A percentile compares a stretch with the other conserved stretches of the same genome.
Conservation (phyloP, 1,140 invertebrate species). For the Eriosoma lanigerum region DNA sequence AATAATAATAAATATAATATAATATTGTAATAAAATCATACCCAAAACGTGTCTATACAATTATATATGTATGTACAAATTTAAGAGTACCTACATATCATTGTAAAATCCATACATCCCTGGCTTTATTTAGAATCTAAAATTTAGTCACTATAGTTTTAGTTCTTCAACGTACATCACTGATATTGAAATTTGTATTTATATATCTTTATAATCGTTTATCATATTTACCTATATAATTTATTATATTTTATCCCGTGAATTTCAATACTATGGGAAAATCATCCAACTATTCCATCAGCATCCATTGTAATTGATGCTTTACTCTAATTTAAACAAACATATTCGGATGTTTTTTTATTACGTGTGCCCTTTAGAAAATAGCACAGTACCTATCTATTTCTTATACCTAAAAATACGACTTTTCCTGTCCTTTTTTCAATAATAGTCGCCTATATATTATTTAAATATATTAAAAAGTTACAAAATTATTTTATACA, state of each 20-base stretch:
- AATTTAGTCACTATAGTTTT: no score
- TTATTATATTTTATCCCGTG: conserved; percentile 53
- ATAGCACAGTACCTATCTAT: conserved; percentile 58
- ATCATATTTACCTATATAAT: neutral
- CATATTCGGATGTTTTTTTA: neutral
- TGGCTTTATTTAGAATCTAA: no score
- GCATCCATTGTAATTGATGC: conserved; percentile 55
- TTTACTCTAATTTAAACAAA: conserved; percentile 54
- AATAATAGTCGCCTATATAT: conserved; percentile 54
- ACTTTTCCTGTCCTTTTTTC: conserved; percentile 56
- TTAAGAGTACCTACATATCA: no score
- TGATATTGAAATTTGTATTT: no score
- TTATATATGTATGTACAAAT: no score
- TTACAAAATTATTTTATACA: neutral
- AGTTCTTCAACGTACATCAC: no score
- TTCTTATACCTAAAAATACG: conserved; percentile 57
- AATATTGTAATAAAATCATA: neutral
- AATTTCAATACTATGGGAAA: conserved; percentile 54
- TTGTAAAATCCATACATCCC: no score
- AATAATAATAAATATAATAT: no score
- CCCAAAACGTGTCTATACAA: no score
- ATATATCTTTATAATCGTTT: no score
- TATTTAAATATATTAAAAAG: no score
- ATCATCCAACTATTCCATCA: conserved; percentile 55
- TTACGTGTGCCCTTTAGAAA: conserved; percentile 52